Base-by-base conservation (phyloP, 2,113 vertebrate species). In the Melanocharis versteri region DNA sequence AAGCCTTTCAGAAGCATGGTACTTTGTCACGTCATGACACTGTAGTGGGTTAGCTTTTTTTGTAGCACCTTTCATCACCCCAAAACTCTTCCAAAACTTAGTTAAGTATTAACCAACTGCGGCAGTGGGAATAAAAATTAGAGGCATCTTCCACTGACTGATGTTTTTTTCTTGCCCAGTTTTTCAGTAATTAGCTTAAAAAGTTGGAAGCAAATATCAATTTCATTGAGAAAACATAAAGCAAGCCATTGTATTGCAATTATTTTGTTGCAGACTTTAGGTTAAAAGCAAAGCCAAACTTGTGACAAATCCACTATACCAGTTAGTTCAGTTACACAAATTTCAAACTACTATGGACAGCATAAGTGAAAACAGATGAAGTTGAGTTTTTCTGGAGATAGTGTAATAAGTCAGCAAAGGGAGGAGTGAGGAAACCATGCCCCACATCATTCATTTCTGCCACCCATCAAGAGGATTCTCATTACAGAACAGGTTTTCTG, bases 71-170 rank as follows among this genome's bases (percentile, higher is more conserved):
- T 95, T 90, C 79, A 31, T 88, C 75, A 64, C 57, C 35, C 35
- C 28, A 37, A 54, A 92, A 51, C 28, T 68, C 10, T 86, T 90
- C 60, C 76, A 91, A 93, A 96, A 88, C 16, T 77, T 64, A 69
- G 82, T 93, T 88, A 91, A 87, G 12, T 65, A 95, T 95, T 96
- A 96, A 92, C 82, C 44, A 81, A 1, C 21, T 50, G n/a, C 27
- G 28, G 7, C 50, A 80, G 15, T 37, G 30, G 62, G 26, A 80
- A 90, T 33, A 33, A 30, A 23, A 45, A 33, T 39, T 21, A 50
- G 11, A 50, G 40, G 28, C 13, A 56, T 56, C 44, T 75, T 93
- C 73, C 65, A 58, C 1, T 47, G 28, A 13, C 28, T 31, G 22
- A 18, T 0, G 16, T 0, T 40, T 40, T 48, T 68, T 87, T 57